Percentiles rank a stretch among this genome's conserved stretches.
Conservation (phyloP, 2,113 vertebrate genomes). For the Sinocyclocheilus maitianheensis region DNA sequence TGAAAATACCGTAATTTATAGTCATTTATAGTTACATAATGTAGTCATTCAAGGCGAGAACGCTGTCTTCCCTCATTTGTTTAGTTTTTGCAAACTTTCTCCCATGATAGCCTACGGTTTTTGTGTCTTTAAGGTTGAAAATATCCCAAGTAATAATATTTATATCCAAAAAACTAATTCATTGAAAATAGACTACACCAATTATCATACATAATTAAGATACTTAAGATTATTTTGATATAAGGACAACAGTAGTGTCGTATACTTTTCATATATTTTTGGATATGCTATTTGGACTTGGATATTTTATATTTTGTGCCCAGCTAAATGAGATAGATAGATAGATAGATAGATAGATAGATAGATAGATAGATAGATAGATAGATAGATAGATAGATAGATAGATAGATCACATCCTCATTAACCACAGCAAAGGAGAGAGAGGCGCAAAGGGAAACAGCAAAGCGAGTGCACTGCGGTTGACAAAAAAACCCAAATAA, state of each 20-base stretch:
- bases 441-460: neutral
- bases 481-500: neutral
- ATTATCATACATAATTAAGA: neutral
- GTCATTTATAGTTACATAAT: neutral
- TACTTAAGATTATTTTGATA: neutral
- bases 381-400: conserved; percentile 36
- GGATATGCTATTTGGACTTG: too few relatives aligned
- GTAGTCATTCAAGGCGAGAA: neutral
- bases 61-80: neutral
- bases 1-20: neutral
- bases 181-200: neutral
- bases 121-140: neutral
- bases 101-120: neutral
- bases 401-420: conserved; percentile 19
- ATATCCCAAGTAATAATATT: neutral
- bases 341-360: conserved; percentile 35
- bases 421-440: neutral
- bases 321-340: neutral
- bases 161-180: neutral
- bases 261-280: too few relatives aligned
- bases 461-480: neutral
- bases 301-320: neutral
- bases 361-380: conserved; percentile 35
- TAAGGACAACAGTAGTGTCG: neutral
- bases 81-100: neutral